Base-by-base conservation (phyloP, 2,113 vertebrate species). In the Mesocricetus auratus region DNA sequence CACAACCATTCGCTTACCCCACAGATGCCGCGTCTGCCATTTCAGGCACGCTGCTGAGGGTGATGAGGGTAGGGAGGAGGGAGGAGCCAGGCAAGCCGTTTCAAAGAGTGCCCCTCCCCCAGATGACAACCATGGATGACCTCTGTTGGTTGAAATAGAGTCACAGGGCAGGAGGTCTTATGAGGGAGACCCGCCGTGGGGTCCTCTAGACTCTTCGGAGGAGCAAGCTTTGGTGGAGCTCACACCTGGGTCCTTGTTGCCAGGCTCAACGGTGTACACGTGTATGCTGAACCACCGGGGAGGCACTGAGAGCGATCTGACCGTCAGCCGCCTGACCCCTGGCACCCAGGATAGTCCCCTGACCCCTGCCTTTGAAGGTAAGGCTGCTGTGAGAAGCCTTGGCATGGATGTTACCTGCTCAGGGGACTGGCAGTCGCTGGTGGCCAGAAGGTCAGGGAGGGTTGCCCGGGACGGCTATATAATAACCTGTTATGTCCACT, bases 201-300 rank as follows among this genome's bases (percentile, higher is more conserved):
- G 22, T 13, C 26, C 24, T 31, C 0, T 0, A 60, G 75, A 31
- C 64, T 0, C 33, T 26, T 12, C 17, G 39, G n/a, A 15, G 13
- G 31, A 36, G 24, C 9, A 53, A 45, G 60, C 89, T 91, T 64
- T 53, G 60, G 19, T 74, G 21, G 22, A 2, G 58, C 31, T 2
- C 75, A 22, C 24, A 58, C 64, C 75, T 7, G 0, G 17, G 7
- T 74, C 47, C 47, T 74, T 7, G 0, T 31, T 95, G 96, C 2
- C 96, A 99, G 99, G 99, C 62, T 98, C 99, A 3, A 99, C 99
- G 0, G 98, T 99, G 53, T 99, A 99, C 94, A 99, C 99, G 69
- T 99, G 99, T 98, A 99, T 99, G 99, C 97, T 99, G 97, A 99
- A 99, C 98, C 96, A 83, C 42, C 98, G 39, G 0, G 99, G 99